Evolutionary conservation across 2,113 vertebrate genomes (phyloP).

Genomic region (Phoenicopterus ruber): DNA sequence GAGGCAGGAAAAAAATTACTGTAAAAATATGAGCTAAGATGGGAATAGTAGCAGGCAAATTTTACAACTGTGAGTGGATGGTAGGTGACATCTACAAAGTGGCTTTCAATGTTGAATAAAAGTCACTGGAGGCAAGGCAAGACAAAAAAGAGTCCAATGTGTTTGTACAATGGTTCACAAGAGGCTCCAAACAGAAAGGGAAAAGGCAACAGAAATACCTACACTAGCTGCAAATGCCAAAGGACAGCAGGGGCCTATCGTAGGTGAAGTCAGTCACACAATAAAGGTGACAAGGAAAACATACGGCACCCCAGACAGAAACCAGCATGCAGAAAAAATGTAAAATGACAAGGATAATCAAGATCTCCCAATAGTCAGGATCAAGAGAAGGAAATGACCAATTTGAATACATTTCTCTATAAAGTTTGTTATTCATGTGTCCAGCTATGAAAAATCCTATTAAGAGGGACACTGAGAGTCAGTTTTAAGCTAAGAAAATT

Average conservation of each 20-base stretch:
- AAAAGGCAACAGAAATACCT: not conserved
- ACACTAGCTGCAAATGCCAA: not conserved
- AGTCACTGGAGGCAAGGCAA: not conserved
- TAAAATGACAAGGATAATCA: not conserved
- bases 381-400: not conserved
- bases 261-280: not conserved
- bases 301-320: not conserved
- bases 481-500: not conserved
- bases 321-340: not conserved
- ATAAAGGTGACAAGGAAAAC: not conserved
- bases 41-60: not conserved
- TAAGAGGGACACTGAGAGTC: not conserved
- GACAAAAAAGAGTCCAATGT: not conserved
- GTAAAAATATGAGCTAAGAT: not conserved
- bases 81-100: not conserved
- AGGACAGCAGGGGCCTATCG: not conserved
- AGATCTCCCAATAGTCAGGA: accelerated
- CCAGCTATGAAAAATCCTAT: not conserved
- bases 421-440: not conserved
- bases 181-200: not conserved
- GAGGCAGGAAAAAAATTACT: not conserved
- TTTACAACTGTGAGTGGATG: not conserved
- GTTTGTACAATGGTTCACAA: not conserved
- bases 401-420: not conserved
- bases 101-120: not conserved